Evolutionary conservation across 2,797 vertebrate species (phyloP).

Genomic region (Danio kyathit): DNA sequence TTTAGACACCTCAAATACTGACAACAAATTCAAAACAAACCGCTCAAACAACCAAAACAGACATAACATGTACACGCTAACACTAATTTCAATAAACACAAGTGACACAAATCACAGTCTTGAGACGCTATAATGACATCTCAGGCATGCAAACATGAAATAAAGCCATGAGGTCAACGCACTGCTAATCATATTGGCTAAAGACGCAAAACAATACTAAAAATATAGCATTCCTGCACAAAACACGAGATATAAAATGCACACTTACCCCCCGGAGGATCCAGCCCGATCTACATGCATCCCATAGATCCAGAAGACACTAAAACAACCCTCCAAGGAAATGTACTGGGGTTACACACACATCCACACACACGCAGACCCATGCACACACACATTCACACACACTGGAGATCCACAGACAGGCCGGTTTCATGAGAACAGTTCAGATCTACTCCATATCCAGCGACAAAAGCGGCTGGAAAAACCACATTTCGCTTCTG

Average conservation of each 20-base stretch:
- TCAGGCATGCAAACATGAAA: not conserved
- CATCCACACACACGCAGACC: not conserved
- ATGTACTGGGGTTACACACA: slow-evolving; percentile 40
- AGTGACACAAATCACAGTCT: not conserved
- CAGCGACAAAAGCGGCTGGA: slow-evolving; percentile 50
- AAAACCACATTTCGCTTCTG: slow-evolving; percentile 51
- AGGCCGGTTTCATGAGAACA: slow-evolving; percentile 58
- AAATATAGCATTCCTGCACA: slow-evolving; percentile 48
- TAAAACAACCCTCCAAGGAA: slow-evolving; percentile 29
- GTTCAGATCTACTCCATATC: slow-evolving; percentile 18
- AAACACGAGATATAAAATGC: not conserved
- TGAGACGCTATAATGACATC: not conserved
- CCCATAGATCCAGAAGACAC: slow-evolving; percentile 65
- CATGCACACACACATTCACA: not conserved
- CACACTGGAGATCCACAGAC: slow-evolving; percentile 24
- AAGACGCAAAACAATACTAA: not conserved
- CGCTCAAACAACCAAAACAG: not conserved
- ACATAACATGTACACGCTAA: not conserved
- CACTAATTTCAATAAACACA: not conserved
- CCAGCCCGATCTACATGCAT: slow-evolving; percentile 62
- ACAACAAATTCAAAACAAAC: not conserved
- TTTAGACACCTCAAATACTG: not conserved
- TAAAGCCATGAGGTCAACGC: slow-evolving; percentile 11
- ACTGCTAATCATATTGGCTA: slow-evolving; percentile 34
- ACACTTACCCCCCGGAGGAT: slow-evolving; percentile 62